These are phyloP conservation scores for Arrhopalites spinosus DNA, from an alignment of 2,888 invertebrate genomes.

Conservation along the genomic window DNA sequence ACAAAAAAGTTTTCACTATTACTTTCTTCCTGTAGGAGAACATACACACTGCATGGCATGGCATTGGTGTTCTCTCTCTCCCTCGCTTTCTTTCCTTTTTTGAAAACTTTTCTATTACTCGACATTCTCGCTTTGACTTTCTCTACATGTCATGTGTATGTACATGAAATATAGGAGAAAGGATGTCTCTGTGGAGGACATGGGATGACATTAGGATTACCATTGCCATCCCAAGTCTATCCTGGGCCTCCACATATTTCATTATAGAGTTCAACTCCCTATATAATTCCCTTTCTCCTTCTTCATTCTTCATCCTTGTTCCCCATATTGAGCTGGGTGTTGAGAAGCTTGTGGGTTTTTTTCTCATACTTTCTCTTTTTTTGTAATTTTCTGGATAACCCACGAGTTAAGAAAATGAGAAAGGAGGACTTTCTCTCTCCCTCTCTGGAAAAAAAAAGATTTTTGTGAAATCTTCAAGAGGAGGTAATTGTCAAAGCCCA, in stretches of 20 bases:
- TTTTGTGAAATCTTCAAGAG: not conserved
- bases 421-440: not conserved
- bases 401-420: too few relatives aligned
- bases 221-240: too few relatives aligned
- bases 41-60: not conserved
- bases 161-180: not conserved
- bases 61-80: not conserved
- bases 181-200: not conserved
- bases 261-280: not conserved
- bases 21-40: too few relatives aligned
- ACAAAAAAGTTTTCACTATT: not conserved
- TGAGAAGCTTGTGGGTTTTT: slow-evolving; percentile 6
- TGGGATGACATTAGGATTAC: slow-evolving; percentile 11
- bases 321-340: too few relatives aligned
- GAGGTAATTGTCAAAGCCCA: not conserved
- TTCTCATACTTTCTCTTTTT: too few relatives aligned
- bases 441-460: slow-evolving; percentile 1
- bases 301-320: not conserved
- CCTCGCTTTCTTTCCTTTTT: not conserved
- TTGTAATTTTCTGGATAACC: too few relatives aligned
- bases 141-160: not conserved
- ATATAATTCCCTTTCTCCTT: not conserved
- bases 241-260: too few relatives aligned
- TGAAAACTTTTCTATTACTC: slow-evolving; percentile 27
- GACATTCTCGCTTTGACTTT: slow-evolving; percentile 14